Evolutionary conservation across 2,888 invertebrate genomes (phyloP), one percentile per base, ranked within the genome.

Genomic region (Synergus gifuensis): DNA sequence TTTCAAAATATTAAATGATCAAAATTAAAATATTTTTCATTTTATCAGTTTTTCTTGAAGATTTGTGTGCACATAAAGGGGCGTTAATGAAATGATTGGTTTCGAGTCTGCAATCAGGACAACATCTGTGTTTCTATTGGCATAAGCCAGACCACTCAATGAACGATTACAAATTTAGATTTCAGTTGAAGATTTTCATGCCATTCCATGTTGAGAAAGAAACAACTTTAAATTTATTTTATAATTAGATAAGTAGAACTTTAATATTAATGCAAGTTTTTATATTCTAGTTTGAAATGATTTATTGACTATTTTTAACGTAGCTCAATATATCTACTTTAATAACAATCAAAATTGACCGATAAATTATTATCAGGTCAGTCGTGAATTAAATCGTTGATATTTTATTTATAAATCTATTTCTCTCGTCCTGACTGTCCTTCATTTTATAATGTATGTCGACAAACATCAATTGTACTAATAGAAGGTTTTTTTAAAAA

Each of bases 91-190:
- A 73, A 73, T 73, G 36, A 54, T 36, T 54, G 54, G 28, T 54
- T 67, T 54, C n/a, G 36, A 49, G 28, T 22, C 16, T n/a, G 73
- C 16, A 73, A 54, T 28, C 42, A 66, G 66, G n/a, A 54, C 54
- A 73, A 73, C 54, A 73, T 36, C 73, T 54, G 73, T 73, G 60
- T 54, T 73, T 73, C 36, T 54, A 73, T 73, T 73, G 73, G 49
- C 73, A 73, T 54, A 36, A 73, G 49, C 73, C 73, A 73, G 73
- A 73, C n/a, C 73, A 73, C 36, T 54, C 16, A 14, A 73, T 54
- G 16, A 49, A 54, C 11, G 16, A 36, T 54, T 4, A 36, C 54
- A 4, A n/a, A 73, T 40, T 36, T 73, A 14, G 11, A 60, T 22
- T 22, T 18, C 4, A 60, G 12, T 22, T 22, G 11, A 12, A 60